A percentile compares a stretch with the other conserved stretches of the same genome.
phyloP scores from a whole-genome alignment of 1,140 invertebrate species.

The Sitophilus oryzae region DNA sequence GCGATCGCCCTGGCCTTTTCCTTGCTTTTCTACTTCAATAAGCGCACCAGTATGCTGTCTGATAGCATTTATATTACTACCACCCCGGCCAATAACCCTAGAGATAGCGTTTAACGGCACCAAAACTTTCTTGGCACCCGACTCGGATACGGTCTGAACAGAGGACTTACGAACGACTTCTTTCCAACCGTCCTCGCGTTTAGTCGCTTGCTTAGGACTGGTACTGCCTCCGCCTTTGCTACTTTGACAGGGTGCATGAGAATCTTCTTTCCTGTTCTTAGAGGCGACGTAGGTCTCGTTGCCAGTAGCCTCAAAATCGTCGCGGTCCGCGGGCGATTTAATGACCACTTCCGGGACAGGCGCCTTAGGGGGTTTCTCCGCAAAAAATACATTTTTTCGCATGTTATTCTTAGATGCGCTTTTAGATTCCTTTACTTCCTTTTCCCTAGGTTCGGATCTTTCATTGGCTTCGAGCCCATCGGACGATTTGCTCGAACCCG shows the following conservation, averaged over 20 bases:
- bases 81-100: constrained; percentile 90
- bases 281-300: constrained; percentile 44
- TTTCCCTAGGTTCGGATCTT: constrained; percentile 16
- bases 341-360: constrained; percentile 55
- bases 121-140: constrained; percentile 73
- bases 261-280: constrained; percentile 24
- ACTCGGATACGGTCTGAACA: constrained; percentile 48
- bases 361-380: constrained; percentile 44
- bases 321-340: constrained; percentile 58
- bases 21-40: constrained; percentile 96
- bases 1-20: constrained; percentile 87
- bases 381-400: not conserved
- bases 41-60: constrained; percentile 89
- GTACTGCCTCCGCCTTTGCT: constrained; percentile 32
- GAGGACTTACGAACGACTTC: constrained; percentile 85
- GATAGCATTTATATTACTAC: constrained; percentile 96
- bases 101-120: constrained; percentile 93
- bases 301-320: constrained; percentile 63
- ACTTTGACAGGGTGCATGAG: constrained; percentile 10
- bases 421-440: constrained; percentile 21
- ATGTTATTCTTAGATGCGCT: constrained; percentile 5
- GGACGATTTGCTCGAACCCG: constrained; percentile 27
- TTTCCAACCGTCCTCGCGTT: constrained; percentile 91
- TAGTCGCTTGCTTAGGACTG: constrained; percentile 67
- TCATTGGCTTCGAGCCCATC: constrained; percentile 21